A percentile compares a stretch with the other conserved stretches of the same genome.
These are phyloP conservation scores for Euphydryas editha DNA, from an alignment of 2,888 invertebrate genomes.

Conservation along the genomic window DNA sequence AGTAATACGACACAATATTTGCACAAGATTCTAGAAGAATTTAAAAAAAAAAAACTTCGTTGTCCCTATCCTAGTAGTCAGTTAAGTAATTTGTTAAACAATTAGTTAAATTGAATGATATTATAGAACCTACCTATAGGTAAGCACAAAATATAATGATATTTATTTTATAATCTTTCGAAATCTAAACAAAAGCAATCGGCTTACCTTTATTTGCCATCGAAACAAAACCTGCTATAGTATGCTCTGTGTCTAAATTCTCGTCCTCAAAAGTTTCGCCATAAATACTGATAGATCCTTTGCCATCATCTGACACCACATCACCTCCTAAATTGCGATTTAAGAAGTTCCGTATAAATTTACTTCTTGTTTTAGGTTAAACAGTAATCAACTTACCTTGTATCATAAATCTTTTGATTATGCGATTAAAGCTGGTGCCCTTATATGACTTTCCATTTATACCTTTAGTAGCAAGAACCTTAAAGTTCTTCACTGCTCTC, in stretches of 20 bases:
- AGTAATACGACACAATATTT: no score
- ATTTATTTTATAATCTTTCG: neutral
- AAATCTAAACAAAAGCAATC: neutral
- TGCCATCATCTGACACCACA: slow-evolving; percentile 91
- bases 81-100: no score
- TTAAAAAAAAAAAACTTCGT: no score
- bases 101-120: no score
- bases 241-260: slow-evolving; percentile 91
- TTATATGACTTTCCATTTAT: slow-evolving; percentile 90
- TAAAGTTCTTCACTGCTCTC: slow-evolving; percentile 93
- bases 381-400: slow-evolving; percentile 85
- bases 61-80: no score
- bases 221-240: slow-evolving; percentile 92
- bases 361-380: neutral
- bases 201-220: slow-evolving; percentile 92
- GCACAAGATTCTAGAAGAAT: no score
- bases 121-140: no score
- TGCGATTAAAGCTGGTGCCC: slow-evolving; percentile 91
- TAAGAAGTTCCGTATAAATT: neutral
- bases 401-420: slow-evolving; percentile 95
- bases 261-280: slow-evolving; percentile 94
- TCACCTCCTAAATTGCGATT: slow-evolving; percentile 88
- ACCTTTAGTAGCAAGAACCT: slow-evolving; percentile 90
- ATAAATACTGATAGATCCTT: slow-evolving; percentile 93
- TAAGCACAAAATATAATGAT: no score